phyloP scores from a whole-genome alignment of 2,888 invertebrate species.

The Metacarcinus magister region DNA sequence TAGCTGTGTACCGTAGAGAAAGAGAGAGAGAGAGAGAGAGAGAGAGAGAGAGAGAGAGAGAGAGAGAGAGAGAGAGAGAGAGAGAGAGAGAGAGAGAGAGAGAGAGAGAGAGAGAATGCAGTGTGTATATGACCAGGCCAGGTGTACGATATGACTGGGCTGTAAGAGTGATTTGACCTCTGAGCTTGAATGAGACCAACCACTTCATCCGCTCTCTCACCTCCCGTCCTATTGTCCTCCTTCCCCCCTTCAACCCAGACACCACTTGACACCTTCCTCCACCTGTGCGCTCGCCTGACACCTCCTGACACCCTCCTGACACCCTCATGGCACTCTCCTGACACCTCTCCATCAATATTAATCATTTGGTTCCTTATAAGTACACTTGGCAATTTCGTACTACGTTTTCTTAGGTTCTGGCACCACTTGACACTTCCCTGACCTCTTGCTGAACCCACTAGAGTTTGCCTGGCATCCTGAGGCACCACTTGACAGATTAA shows the following conservation, averaged over 20 bases:
- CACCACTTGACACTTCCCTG: not conserved
- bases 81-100: slow-evolving; percentile 43
- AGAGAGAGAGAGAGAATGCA: slow-evolving; percentile 5
- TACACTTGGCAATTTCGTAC: not conserved
- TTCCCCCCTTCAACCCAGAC: not conserved
- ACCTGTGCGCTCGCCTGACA: not conserved
- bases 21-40: no score
- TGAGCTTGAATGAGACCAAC: not conserved
- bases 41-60: not conserved
- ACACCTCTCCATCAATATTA: slow-evolving; percentile 5
- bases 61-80: slow-evolving; percentile 10
- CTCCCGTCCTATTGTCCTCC: not conserved
- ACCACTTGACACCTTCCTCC: not conserved
- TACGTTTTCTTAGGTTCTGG: not conserved
- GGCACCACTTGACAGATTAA: not conserved
- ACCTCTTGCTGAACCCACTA: not conserved
- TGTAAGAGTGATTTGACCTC: slow-evolving; percentile 33
- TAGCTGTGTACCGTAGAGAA: not conserved
- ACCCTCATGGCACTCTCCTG: not conserved
- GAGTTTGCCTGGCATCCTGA: not conserved
- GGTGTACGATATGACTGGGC: not conserved
- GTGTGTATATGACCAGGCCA: not conserved
- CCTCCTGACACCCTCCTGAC: not conserved
- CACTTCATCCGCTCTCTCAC: not conserved
- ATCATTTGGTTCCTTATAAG: not conserved